Base-by-base conservation (phyloP, 2,888 invertebrate species). In the Tetheella fluctuosa region DNA sequence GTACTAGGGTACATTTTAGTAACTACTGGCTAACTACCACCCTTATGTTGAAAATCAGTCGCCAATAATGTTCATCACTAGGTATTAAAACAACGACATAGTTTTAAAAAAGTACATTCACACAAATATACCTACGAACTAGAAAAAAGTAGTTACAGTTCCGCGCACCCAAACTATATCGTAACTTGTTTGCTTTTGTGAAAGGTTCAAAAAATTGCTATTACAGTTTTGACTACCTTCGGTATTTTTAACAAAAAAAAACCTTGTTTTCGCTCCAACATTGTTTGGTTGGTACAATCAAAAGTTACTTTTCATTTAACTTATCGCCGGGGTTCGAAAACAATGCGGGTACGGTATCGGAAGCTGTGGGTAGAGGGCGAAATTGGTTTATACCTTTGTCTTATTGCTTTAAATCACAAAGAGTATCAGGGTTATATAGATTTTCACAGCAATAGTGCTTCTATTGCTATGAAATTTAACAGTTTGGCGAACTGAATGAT, bases 281-380 rank as follows among this genome's bases (percentile, higher is more conserved):
- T 74, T 78, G 76, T 77, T 78, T 70, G 71, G 75, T 69, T 64
- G 64, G 71, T 72, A 74, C 86, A 86, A 86, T 86, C 85, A 84
- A 84, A 86, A 88, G 82, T 87, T 85, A 81, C 82, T 83, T 87
- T 86, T 82, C 84, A 85, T 86, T 88, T 83, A 86, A 86, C 82
- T 85, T 86, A 85, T 85, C 79, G 80, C 20, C 37, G 67, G 65
- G 67, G 65, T 65, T 68, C 64, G 65, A 75, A 77, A 84, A 86
- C 84, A 81, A 84, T 80, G 82, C 70, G 81, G 80, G 77, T 30
- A 7, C 25, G 30, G 34, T 79, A 71, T 74, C 65, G 63, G 61
- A 53, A 59, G 59, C 60, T 61, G 65, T 64, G 63, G 61, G 77
- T 73, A 77, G 72, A 58, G n/a, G n/a, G 71, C 70, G 70, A 80